These are phyloP conservation scores for Hydrolagus colliei DNA, from an alignment of 2,797 vertebrate genomes.

Conservation along the genomic window DNA sequence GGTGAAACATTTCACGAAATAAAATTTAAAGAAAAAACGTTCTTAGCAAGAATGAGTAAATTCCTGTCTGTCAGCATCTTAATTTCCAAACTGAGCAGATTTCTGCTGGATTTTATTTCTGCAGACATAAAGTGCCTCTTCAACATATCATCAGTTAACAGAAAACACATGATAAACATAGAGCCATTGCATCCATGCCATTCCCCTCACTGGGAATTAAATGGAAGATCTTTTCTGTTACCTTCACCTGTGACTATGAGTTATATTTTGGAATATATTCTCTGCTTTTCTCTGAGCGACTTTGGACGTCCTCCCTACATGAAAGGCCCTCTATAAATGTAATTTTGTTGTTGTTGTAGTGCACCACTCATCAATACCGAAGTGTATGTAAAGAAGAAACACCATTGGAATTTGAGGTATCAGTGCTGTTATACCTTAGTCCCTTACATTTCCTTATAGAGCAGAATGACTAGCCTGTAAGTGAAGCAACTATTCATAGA, in stretches of 20 bases:
- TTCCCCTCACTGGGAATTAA: neutral
- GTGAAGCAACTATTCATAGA: neutral
- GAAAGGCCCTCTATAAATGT: too few species aligned
- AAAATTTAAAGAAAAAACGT: neutral
- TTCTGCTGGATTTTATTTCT: neutral
- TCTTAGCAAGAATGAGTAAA: neutral
- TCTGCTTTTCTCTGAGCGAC: neutral
- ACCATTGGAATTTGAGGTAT: neutral
- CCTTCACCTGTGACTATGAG: neutral
- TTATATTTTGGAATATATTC: neutral
- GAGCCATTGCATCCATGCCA: neutral
- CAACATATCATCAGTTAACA: neutral
- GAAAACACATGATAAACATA: neutral
- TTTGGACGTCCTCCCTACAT: too few species aligned
- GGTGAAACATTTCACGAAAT: conserved; percentile 6
- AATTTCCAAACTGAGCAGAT: neutral
- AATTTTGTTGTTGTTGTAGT: neutral
- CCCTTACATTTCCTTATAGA: neutral
- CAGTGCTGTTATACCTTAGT: neutral
- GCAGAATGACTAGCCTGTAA: neutral
- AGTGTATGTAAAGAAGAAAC: neutral
- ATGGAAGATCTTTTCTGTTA: neutral
- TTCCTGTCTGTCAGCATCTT: neutral
- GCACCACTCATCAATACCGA: neutral
- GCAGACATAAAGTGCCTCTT: neutral